Evolutionary conservation across 2,797 vertebrate genomes (phyloP).

Genomic region (Poecilia wingei): DNA sequence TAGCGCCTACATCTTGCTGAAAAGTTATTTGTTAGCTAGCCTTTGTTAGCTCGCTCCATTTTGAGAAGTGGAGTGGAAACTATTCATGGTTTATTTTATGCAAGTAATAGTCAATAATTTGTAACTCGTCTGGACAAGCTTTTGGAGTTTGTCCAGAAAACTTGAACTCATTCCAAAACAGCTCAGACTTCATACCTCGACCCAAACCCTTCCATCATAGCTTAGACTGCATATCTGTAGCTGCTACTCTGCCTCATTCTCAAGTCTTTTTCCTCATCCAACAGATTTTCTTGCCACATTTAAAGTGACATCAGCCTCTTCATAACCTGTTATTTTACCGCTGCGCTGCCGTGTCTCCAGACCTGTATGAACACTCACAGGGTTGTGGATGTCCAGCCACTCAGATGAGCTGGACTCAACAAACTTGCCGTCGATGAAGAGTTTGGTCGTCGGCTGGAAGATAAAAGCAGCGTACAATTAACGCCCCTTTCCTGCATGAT

Average conservation of each 20-base stretch:
- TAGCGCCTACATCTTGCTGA: no score
- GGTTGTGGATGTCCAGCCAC: slow-evolving; percentile 97
- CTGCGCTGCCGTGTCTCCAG: neutral
- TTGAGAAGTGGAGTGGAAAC: neutral
- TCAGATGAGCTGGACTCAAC: slow-evolving; percentile 93
- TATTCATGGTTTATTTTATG: neutral
- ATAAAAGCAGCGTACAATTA: slow-evolving; percentile 44
- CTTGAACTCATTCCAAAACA: neutral
- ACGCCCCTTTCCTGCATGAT: slow-evolving; percentile 15
- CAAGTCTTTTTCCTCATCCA: neutral
- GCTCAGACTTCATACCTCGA: neutral
- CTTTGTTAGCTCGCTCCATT: no score
- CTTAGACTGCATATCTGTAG: neutral
- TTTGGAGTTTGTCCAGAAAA: neutral
- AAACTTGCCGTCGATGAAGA: slow-evolving; percentile 98
- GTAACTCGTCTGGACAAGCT: neutral
- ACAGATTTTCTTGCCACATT: neutral
- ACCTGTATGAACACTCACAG: slow-evolving; percentile 82
- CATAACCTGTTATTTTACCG: no score
- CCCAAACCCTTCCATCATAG: neutral
- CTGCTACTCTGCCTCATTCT: neutral
- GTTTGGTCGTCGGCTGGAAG: slow-evolving; percentile 91
- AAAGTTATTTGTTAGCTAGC: no score
- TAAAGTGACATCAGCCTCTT: no score
- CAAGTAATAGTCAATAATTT: neutral